Base-by-base conservation (phyloP, 2,797 vertebrate genomes). In the Bryconaethiops microstoma region DNA sequence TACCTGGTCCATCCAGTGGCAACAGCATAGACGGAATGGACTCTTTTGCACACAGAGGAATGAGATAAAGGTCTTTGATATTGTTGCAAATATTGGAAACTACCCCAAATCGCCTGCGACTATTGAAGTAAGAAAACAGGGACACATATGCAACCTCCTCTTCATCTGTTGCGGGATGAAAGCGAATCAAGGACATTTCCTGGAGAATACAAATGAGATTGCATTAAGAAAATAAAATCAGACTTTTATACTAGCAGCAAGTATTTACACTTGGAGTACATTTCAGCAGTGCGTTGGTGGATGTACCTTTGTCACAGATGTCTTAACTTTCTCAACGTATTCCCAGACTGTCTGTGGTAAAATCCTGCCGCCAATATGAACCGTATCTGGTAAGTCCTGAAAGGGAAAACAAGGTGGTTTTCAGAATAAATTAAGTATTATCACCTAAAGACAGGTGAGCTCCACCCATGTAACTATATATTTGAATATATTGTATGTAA, bases 41-140 rank as follows among this genome's bases (percentile, higher is more conserved):
- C 89, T 98, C 96, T 88, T 96, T 95, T 90, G 96, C 92, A 86
- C 96, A 95, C 86, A 99, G 93, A 35, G 98, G 98, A 77, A 99
- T 97, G 88, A 99, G 93, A 92, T 99, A 99, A 83, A 99, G 93
- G 90, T 99, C 97, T 92, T 99, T 99, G 88, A 99, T 92, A 84
- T 95, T 96, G 85, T 93, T 95, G 93, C 93, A 96, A 88, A 94
- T 96, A 90, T 98, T 99, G 84, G 97, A 95, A 59, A 99, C 96
- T 67, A 99, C 98, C 82, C 98, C 98, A 83, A 98, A 99, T 87
- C 98, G 96, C 80, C 96, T 94, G 79, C 98, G 96, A 92, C 98
- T 99, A 94, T 96, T 99, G 87, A 99, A 99, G 92, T 99, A 99
- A 75, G 98, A 99, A 93, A 98, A 99, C 35, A 99, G 94, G 71